Percentiles rank a stretch among this genome's conserved stretches.
phyloP scores from a whole-genome alignment of 2,888 invertebrate species.

The Synanthedon vespiformis region DNA sequence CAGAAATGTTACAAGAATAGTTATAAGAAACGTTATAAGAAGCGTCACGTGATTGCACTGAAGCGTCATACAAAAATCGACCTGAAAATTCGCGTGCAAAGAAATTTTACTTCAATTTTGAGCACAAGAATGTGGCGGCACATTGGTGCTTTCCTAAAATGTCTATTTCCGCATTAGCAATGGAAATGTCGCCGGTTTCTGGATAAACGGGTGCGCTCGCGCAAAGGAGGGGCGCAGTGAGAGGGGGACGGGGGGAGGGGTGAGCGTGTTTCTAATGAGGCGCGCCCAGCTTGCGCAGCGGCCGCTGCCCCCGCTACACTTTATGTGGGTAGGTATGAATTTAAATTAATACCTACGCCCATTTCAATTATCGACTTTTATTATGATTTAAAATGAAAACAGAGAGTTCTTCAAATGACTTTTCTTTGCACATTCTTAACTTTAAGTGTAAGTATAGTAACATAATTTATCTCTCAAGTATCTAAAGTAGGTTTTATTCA shows the following conservation, averaged over 20 bases:
- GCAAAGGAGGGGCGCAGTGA: conserved; percentile 12
- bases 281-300: conserved; percentile 37
- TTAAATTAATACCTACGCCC: conserved; percentile 41
- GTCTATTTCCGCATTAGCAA: conserved; percentile 55
- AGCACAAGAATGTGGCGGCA: conserved; percentile 39
- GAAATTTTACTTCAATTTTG: conserved; percentile 13
- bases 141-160: conserved; percentile 45
- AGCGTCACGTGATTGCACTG: too few species aligned
- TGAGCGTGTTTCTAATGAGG: conserved; percentile 44
- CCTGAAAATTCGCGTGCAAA: too few species aligned
- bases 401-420: too few species aligned
- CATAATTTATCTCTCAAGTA: too few species aligned
- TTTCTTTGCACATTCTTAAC: too few species aligned
- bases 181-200: conserved; percentile 53
- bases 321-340: conserved; percentile 47
- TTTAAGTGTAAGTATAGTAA: too few species aligned
- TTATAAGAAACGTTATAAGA: too few species aligned
- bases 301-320: conserved; percentile 40
- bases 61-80: too few species aligned
- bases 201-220: conserved; percentile 52
- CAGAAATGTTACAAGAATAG: too few species aligned
- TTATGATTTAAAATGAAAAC: not conserved
- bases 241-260: conserved; percentile 4
- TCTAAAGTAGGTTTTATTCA: too few species aligned
- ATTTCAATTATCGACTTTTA: conserved; percentile 30